These are phyloP conservation scores for Chrysomallon squamiferum DNA, from an alignment of 1,140 invertebrate genomes.

Conservation along the genomic window DNA sequence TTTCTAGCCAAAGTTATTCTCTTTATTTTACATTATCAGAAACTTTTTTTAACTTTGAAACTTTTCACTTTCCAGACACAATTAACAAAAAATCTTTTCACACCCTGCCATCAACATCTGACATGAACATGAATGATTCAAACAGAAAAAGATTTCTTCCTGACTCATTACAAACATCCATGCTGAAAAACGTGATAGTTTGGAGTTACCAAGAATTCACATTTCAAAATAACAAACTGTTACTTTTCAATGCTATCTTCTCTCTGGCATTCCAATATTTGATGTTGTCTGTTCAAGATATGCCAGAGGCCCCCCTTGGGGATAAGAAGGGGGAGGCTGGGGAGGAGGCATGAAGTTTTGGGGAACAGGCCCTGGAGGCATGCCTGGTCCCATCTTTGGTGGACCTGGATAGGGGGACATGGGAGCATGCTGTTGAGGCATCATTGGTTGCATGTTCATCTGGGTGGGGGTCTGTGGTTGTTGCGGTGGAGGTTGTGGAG, in stretches of 20 bases:
- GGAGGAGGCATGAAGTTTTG: conserved; percentile 51
- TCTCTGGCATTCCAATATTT: conserved; percentile 75
- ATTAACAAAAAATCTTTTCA: no score
- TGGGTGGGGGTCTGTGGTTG: conserved; percentile 5
- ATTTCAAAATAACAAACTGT: no score
- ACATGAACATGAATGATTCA: no score
- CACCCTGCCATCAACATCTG: no score
- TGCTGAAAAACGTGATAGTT: no score
- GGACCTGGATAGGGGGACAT: conserved; percentile 25
- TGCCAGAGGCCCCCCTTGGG: conserved; percentile 76
- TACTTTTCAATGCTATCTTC: conserved; percentile 24
- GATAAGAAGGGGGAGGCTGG: conserved; percentile 37
- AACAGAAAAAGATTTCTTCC: no score
- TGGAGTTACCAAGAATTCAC: no score
- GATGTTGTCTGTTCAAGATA: conserved; percentile 83
- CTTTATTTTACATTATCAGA: no score
- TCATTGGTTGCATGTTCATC: conserved; percentile 14
- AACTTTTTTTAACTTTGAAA: no score
- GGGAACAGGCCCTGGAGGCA: conserved; percentile 64
- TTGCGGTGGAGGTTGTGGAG: conserved; percentile 8
- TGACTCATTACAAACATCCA: no score
- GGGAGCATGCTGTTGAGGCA: conserved; percentile 65
- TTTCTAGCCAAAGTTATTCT: no score
- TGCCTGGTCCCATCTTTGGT: conserved; percentile 24
- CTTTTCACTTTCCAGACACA: no score